Evolutionary conservation across 2,113 vertebrate genomes (phyloP).

Genomic region (Thamnaconus septentrionalis): DNA sequence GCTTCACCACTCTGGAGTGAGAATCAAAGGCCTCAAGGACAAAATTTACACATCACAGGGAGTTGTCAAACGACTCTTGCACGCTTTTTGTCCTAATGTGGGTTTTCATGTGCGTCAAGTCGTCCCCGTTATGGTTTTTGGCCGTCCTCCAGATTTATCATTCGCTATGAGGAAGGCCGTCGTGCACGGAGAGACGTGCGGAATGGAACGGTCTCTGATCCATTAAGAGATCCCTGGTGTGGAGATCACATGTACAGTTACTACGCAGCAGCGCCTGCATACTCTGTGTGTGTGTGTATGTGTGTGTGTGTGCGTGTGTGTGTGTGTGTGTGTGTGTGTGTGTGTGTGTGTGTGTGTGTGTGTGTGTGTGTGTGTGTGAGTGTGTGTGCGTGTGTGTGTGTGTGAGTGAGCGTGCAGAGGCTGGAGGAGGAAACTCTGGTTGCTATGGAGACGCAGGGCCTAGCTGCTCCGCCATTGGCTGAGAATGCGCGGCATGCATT

Average conservation of each 20-base stretch:
- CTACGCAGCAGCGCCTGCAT: conserved; percentile 12
- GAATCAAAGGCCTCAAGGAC: too few relatives aligned
- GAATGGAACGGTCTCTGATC: background rate
- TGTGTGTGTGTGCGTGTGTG: too few relatives aligned
- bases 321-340: too few relatives aligned
- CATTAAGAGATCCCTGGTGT: background rate
- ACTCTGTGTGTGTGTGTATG: too few relatives aligned
- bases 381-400: too few relatives aligned
- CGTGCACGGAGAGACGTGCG: background rate
- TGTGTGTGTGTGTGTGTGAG: too few relatives aligned
- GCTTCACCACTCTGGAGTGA: too few relatives aligned
- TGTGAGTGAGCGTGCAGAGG: background rate
- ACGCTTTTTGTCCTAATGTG: background rate
- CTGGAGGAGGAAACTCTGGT: conserved; percentile 26
- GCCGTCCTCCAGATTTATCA: conserved; percentile 23
- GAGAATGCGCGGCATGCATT: conserved; percentile 37
- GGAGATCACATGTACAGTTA: conserved; percentile 1
- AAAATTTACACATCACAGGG: background rate
- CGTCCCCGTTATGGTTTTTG: conserved; percentile 13
- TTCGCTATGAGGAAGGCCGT: background rate
- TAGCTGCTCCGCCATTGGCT: conserved; percentile 38
- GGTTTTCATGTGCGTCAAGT: background rate
- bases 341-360: too few relatives aligned
- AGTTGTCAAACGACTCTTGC: background rate
- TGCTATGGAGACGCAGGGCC: conserved; percentile 55